Percentiles rank a stretch among this genome's conserved stretches.
Evolutionary conservation across 2,888 invertebrate species (phyloP).

Genomic region (Cryptus armator): DNA sequence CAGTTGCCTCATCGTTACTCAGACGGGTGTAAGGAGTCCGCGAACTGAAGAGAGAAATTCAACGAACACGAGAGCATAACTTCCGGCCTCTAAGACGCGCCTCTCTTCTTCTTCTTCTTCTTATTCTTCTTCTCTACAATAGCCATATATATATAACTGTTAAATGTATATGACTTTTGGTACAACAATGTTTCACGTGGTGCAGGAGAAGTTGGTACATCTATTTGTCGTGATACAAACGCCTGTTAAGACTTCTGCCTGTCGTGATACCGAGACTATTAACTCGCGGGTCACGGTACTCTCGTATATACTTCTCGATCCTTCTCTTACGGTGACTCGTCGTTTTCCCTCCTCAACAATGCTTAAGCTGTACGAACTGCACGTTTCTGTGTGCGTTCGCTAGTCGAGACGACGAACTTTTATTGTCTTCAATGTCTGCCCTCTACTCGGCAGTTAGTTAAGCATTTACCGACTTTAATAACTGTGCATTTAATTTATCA

Average conservation of each 20-base stretch:
- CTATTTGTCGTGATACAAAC: slow-evolving; percentile 34
- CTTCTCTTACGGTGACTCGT: slow-evolving; percentile 50
- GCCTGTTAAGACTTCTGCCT: slow-evolving; percentile 28
- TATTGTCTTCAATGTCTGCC: slow-evolving; percentile 38
- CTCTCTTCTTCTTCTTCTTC: slow-evolving; percentile 8
- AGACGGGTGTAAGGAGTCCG: neutral
- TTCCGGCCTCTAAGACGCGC: slow-evolving; percentile 41
- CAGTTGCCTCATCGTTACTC: slow-evolving; percentile 56
- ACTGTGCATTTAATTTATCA: slow-evolving; percentile 6
- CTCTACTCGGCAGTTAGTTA: slow-evolving; percentile 14
- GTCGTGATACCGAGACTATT: slow-evolving; percentile 40
- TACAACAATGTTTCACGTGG: slow-evolving; percentile 21
- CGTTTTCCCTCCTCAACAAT: slow-evolving; percentile 52
- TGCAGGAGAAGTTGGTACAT: slow-evolving; percentile 13
- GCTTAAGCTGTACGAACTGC: neutral
- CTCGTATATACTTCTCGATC: slow-evolving; percentile 13
- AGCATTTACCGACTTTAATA: neutral
- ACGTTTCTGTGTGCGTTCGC: neutral
- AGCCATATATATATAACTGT: slow-evolving; percentile 1
- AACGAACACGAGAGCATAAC: slow-evolving; percentile 53
- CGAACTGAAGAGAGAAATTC: slow-evolving; percentile 44
- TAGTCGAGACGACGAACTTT: slow-evolving; percentile 31
- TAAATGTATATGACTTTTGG: neutral
- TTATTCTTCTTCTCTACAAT: neutral
- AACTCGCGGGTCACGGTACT: slow-evolving; percentile 51